Evolutionary conservation across 2,888 invertebrate species (phyloP), one percentile per base, ranked within the genome.

Genomic region (Tenthredo scrophulariae): DNA sequence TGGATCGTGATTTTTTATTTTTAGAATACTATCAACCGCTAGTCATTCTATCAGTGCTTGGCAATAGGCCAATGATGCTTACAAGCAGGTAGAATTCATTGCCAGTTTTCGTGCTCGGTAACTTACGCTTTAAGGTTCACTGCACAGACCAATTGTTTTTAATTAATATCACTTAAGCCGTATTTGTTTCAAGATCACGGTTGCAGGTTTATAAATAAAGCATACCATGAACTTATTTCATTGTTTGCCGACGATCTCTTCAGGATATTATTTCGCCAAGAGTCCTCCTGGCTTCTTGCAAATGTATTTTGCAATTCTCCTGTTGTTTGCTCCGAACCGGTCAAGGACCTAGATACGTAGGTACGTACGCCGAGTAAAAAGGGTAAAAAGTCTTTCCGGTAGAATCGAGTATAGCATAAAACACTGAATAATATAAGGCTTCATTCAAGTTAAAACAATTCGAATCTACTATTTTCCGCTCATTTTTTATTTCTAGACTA

Each of bases 41-140:
- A 83, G 83, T 83, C 46, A 83, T 83, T 83, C 83, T 83, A 83
- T 83, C 83, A 83, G 83, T 83, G 65, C 46, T 67, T 83, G 83
- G 83, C 83, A 46, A 46, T 70, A 29, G 43, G 83, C 83, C 83
- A 83, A 67, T 67, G 70, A 65, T 67, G 58, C 80, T 80, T 67
- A 67, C 83, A 70, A 67, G 67, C 65, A 83, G 70, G 43, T 70
- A 70, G 70, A 83, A 83, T 83, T 70, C 67, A 70, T 67, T 58
- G 67, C 67, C 83, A 67, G 65, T 83, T 70, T 83, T 83, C 83
- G 3, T 18, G 18, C 22, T 70, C 67, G 29, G 65, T 83, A 83
- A 83, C 50, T 65, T 18, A 46, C 62, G 54, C n/a, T 83, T 70
- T 67, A 65, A 46, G 83, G 67, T 83, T 83, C 83, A 70, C 29